These are phyloP conservation scores for Aricia agestis DNA, from an alignment of 1,140 invertebrate genomes.

Conservation along the genomic window DNA sequence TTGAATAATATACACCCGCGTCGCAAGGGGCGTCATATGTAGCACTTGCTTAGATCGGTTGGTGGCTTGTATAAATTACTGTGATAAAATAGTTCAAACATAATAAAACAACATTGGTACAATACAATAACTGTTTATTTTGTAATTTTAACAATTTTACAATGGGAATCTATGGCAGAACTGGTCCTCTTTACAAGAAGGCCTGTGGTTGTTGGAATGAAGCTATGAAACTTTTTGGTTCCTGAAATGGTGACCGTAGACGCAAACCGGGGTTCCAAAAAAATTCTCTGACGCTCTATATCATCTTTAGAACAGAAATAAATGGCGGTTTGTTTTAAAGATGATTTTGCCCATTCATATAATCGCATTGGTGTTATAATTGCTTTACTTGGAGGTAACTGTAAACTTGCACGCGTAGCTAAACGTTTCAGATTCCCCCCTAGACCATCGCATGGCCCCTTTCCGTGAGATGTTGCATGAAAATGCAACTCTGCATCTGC, in stretches of 20 bases:
- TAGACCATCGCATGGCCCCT: slow-evolving; percentile 1
- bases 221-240: not conserved
- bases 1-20: no score
- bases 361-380: not conserved
- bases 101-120: not conserved
- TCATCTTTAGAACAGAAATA: not conserved
- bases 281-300: not conserved
- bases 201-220: no score
- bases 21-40: not conserved
- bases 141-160: slow-evolving; percentile 1
- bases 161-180: not conserved
- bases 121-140: not conserved
- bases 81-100: slow-evolving; percentile 7
- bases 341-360: not conserved
- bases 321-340: slow-evolving; percentile 1
- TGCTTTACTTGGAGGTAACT: no score
- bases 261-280: not conserved
- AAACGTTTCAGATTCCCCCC: not conserved
- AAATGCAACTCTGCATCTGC: not conserved
- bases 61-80: slow-evolving; percentile 5
- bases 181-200: not conserved
- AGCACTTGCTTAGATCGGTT: not conserved
- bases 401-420: not conserved
- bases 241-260: not conserved
- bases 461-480: not conserved